These are phyloP conservation scores for Tethya wilhelma DNA, from an alignment of 37 sponge, comb jelly and placozoan genomes.

Conservation along the genomic window DNA sequence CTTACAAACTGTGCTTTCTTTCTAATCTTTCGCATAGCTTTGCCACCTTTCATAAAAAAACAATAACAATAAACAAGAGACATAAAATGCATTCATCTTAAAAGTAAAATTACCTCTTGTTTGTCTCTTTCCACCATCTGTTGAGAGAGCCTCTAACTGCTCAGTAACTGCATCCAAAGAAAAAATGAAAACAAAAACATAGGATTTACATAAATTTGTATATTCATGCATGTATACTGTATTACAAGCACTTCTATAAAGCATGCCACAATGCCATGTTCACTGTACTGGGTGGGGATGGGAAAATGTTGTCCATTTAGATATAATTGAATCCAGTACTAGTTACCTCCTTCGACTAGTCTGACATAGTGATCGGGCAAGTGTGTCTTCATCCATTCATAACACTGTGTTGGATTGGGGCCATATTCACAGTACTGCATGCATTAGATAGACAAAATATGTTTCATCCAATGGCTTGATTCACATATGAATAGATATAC, in stretches of 20 bases:
- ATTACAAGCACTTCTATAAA: too few species aligned
- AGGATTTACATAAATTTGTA: too few species aligned
- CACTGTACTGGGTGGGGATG: too few species aligned
- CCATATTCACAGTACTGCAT: conserved; percentile 95
- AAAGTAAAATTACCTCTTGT: conserved; percentile 55
- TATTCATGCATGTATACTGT: too few species aligned
- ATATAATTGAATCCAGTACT: not conserved
- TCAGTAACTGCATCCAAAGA: conserved; percentile 24
- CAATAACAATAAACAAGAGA: not conserved
- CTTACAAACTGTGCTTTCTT: conserved; percentile 61
- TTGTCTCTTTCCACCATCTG: conserved; percentile 68
- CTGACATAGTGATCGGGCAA: conserved; percentile 78
- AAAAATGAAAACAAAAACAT: too few species aligned
- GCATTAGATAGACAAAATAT: not conserved
- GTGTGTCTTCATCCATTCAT: conserved; percentile 90
- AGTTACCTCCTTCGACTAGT: conserved; percentile 63
- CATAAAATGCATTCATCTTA: not conserved
- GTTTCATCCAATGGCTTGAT: not conserved
- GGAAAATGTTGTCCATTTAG: not conserved
- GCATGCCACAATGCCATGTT: too few species aligned
- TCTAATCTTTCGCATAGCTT: conserved; percentile 84
- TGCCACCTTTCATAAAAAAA: conserved; percentile 63
- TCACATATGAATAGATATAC: conserved; percentile 18
- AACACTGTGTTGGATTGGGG: conserved; percentile 78
- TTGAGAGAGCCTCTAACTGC: conserved; percentile 49